phyloP scores from a whole-genome alignment of 2,113 vertebrate genomes.

The Pampusana beccarii region DNA sequence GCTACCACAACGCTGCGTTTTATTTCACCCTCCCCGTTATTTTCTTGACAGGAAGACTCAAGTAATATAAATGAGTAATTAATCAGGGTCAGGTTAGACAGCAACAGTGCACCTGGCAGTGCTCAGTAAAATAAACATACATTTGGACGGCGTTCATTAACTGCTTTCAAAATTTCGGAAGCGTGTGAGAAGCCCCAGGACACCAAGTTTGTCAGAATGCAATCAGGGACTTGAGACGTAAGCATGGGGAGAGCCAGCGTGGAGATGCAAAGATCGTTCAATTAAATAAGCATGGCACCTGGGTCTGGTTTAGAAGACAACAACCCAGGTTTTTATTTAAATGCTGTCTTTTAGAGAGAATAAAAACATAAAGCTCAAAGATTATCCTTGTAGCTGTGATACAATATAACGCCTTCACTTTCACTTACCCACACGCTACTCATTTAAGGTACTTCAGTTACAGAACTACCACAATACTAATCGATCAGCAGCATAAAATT shows the following conservation, averaged over 20 bases:
- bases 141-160: neutral
- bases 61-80: neutral
- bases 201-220: neutral
- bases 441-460: neutral
- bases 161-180: neutral
- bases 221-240: neutral
- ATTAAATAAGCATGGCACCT: neutral
- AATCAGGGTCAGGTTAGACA: neutral
- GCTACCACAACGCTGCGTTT: neutral
- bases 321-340: neutral
- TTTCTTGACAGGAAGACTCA: neutral
- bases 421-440: neutral
- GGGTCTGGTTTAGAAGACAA: neutral
- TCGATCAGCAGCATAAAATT: neutral
- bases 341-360: neutral
- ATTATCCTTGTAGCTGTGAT: neutral
- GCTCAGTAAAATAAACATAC: neutral
- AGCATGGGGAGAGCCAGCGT: neutral
- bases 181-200: fast-evolving
- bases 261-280: neutral
- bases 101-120: neutral
- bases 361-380: neutral
- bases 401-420: neutral
- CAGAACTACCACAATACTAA: neutral
- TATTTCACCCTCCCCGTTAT: neutral